Conservation (phyloP, 2,888 invertebrate species). For the Trissolcus brochymenae region DNA sequence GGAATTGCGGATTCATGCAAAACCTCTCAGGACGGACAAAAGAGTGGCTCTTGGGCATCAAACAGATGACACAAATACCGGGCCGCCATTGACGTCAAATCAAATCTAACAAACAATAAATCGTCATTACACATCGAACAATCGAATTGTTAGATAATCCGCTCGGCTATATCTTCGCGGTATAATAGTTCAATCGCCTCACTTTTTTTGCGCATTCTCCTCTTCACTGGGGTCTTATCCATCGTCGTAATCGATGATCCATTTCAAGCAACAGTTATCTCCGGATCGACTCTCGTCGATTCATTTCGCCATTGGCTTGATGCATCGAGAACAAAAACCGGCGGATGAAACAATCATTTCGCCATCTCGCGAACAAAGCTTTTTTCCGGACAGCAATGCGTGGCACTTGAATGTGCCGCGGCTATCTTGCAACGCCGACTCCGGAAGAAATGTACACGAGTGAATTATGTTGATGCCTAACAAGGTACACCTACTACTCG, state of each 20-base stretch:
- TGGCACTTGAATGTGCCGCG: slow-evolving; percentile 35
- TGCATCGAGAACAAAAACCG: slow-evolving; percentile 23
- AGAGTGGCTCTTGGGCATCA: too few relatives aligned
- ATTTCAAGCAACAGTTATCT: slow-evolving; percentile 27
- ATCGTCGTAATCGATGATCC: slow-evolving; percentile 18
- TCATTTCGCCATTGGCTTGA: slow-evolving; percentile 1
- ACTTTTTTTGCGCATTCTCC: neutral
- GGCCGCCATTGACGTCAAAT: too few relatives aligned
- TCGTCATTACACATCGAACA: too few relatives aligned
- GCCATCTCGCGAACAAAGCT: slow-evolving; percentile 27
- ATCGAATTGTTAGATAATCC: too few relatives aligned
- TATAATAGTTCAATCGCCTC: neutral
- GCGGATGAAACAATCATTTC: slow-evolving; percentile 42
- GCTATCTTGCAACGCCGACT: slow-evolving; percentile 18
- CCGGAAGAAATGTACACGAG: slow-evolving; percentile 48
- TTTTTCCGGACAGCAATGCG: slow-evolving; percentile 36
- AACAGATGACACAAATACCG: too few relatives aligned
- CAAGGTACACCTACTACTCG: slow-evolving; percentile 54
- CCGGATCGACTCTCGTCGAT: slow-evolving; percentile 2
- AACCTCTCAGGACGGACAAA: too few relatives aligned
- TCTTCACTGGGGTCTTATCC: neutral
- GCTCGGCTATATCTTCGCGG: too few relatives aligned
- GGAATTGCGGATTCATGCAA: too few relatives aligned
- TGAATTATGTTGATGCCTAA: slow-evolving; percentile 52
- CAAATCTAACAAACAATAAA: too few relatives aligned